Evolutionary conservation across 2,113 vertebrate species (phyloP).

Genomic region (Dascyllus trimaculatus): DNA sequence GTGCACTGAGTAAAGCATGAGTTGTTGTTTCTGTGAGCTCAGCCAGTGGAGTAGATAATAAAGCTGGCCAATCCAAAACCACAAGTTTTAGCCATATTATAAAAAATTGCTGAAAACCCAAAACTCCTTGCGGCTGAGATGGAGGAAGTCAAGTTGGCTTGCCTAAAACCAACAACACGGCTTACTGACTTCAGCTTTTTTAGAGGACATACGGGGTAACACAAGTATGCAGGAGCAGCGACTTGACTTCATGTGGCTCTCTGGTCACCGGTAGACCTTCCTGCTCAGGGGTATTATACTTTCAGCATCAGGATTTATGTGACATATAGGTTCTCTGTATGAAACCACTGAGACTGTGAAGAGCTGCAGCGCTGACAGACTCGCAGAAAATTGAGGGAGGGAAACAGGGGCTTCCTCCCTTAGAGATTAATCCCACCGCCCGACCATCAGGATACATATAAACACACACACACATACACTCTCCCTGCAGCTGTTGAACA

Average conservation of each 20-base stretch:
- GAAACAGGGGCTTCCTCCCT: constrained; percentile 41
- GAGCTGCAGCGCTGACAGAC: constrained; percentile 51
- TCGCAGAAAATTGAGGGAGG: constrained; percentile 41
- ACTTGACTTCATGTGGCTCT: not conserved
- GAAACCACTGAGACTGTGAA: constrained; percentile 13
- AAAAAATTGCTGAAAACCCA: too few species aligned
- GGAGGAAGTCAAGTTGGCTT: too few species aligned
- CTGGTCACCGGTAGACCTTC: constrained; percentile 9
- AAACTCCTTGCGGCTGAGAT: too few species aligned
- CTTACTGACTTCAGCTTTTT: too few species aligned
- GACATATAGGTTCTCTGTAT: constrained; percentile 35
- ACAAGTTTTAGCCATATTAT: too few species aligned
- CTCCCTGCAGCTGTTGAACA: constrained; percentile 64
- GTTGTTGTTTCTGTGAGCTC: too few species aligned
- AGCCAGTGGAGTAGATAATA: too few species aligned
- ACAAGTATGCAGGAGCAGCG: not conserved
- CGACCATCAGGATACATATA: constrained; percentile 40
- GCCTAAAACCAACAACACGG: too few species aligned
- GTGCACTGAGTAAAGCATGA: too few species aligned
- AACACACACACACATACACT: constrained; percentile 11
- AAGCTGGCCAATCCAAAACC: too few species aligned
- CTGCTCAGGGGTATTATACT: not conserved
- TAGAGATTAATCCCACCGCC: constrained; percentile 44
- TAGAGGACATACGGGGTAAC: too few species aligned
- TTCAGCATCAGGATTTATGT: constrained; percentile 26